A percentile compares a stretch with the other conserved stretches of the same genome.
These are phyloP conservation scores for Brachyhypopomus gauderio DNA, from an alignment of 2,113 vertebrate species.

Conservation along the genomic window DNA sequence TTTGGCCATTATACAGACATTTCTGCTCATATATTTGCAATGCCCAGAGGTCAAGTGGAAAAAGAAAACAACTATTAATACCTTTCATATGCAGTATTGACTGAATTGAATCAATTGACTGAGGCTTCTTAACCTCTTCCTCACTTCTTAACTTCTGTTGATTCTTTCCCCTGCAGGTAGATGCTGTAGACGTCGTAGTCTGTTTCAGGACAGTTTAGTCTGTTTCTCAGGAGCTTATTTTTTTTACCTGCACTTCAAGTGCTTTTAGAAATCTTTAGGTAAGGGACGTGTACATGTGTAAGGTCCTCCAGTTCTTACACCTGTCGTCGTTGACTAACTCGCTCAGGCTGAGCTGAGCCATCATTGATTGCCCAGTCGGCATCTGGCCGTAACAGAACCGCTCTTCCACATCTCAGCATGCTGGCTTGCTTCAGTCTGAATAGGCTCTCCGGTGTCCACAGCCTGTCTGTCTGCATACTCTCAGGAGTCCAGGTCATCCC, in stretches of 20 bases:
- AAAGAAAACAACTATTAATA: neutral
- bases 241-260: neutral
- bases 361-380: neutral
- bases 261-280: neutral
- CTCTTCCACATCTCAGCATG: neutral
- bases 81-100: neutral
- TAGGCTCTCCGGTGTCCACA: neutral
- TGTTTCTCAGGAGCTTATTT: neutral
- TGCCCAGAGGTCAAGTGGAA: neutral
- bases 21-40: neutral
- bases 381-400: neutral
- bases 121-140: too few relatives aligned
- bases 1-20: too few relatives aligned
- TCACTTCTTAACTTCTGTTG: too few relatives aligned
- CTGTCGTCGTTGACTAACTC: too few relatives aligned
- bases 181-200: neutral
- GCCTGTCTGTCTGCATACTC: neutral
- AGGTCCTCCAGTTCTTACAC: neutral
- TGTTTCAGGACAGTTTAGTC: neutral
- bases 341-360: neutral
- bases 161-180: too few relatives aligned
- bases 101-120: neutral
- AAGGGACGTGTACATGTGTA: too few relatives aligned
- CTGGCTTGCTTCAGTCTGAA: neutral
- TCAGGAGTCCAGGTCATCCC: slow-evolving; percentile 21